A percentile compares a stretch with the other conserved stretches of the same genome.
Conservation (phyloP, 2,797 vertebrate species). For the Choloepus didactylus region DNA sequence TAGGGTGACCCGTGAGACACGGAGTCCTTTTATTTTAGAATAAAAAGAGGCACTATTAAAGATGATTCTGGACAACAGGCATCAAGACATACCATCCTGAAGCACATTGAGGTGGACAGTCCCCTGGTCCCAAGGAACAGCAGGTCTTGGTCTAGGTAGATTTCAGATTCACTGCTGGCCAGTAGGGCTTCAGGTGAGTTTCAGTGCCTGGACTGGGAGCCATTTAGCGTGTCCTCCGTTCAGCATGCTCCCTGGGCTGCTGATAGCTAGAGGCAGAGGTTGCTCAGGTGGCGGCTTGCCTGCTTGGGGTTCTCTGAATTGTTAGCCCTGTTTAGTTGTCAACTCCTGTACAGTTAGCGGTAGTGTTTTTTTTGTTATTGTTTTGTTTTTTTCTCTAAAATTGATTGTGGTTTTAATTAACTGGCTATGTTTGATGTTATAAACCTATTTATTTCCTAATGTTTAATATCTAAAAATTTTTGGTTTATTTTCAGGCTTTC, state of each 20-base stretch:
- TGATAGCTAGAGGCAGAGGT: neutral
- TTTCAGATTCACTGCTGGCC: neutral
- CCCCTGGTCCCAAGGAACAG: neutral
- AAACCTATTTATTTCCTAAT: neutral
- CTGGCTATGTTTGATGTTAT: conserved; percentile 8
- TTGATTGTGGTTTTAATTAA: conserved; percentile 21
- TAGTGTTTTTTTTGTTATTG: neutral
- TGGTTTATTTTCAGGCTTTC: neutral
- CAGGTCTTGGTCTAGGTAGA: neutral
- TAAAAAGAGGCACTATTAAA: neutral
- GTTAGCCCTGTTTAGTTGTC: neutral
- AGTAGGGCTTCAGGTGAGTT: neutral
- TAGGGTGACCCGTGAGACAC: neutral
- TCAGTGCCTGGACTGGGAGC: neutral
- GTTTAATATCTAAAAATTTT: neutral
- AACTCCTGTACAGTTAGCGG: neutral
- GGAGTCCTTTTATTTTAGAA: neutral
- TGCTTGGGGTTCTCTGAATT: neutral
- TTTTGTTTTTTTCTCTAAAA: neutral
- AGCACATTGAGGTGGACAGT: neutral
- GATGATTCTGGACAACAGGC: neutral
- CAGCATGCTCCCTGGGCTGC: neutral
- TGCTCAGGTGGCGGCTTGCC: neutral
- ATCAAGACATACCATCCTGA: neutral
- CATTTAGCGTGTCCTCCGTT: neutral